A percentile compares a stretch with the other conserved stretches of the same genome.
Evolutionary conservation across 1,140 invertebrate genomes (phyloP).

Genomic region (Paraescarpia echinospica): DNA sequence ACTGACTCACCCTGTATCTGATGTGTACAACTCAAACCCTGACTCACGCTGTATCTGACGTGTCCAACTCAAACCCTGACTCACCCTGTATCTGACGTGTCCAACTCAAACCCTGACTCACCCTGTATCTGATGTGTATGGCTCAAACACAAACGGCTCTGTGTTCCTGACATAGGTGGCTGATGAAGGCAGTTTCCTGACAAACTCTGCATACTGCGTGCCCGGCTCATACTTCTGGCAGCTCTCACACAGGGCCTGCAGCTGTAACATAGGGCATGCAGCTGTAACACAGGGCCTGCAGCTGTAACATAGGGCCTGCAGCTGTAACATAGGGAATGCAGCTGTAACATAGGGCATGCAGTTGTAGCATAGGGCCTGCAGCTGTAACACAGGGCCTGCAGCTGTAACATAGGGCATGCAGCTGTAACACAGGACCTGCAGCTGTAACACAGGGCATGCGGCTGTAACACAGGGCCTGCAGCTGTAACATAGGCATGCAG

Average conservation of each 20-base stretch:
- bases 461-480: conserved; percentile 62
- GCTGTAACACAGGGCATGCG: conserved; percentile 61
- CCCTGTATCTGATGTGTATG: conserved; percentile 36
- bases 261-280: conserved; percentile 61
- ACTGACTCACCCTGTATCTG: no score
- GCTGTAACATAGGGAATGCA: conserved; percentile 63
- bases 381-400: conserved; percentile 60
- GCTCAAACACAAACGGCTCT: conserved; percentile 60
- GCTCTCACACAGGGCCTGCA: conserved; percentile 62
- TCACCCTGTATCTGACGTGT: no score
- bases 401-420: conserved; percentile 60
- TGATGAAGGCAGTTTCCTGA: conserved; percentile 48
- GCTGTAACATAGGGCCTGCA: conserved; percentile 60
- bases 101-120: background rate
- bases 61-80: no score
- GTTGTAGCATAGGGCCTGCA: conserved; percentile 62
- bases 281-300: conserved; percentile 62
- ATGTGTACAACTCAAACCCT: no score
- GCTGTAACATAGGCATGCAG: conserved; percentile 57
- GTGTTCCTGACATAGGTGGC: conserved; percentile 18
- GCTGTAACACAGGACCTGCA: conserved; percentile 58
- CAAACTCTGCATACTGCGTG: conserved; percentile 63
- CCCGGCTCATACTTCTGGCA: conserved; percentile 63
- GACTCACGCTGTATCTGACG: no score
- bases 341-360: conserved; percentile 61